Conservation (phyloP, 2,888 invertebrate species). For the Pherbina coryleti region DNA sequence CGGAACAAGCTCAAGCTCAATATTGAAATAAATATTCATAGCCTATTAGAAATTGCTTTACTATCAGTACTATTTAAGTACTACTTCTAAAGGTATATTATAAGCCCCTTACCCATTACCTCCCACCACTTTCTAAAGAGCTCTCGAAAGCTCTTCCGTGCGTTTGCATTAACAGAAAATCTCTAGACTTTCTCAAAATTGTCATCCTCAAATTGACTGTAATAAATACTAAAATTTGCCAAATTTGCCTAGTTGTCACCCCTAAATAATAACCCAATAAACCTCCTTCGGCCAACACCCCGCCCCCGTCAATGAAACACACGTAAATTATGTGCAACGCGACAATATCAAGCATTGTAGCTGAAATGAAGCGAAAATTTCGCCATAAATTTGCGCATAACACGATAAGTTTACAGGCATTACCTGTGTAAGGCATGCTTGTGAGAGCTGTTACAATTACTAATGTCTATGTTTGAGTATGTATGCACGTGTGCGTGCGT, state of each 20-base stretch:
- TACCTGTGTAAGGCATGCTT: conserved; percentile 8
- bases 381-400: neutral
- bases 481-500: neutral
- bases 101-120: too few relatives aligned
- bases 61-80: too few relatives aligned
- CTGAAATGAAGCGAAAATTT: neutral
- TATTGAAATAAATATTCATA: too few relatives aligned
- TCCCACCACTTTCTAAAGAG: too few relatives aligned
- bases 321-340: conserved; percentile 11
- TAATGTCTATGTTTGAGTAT: neutral
- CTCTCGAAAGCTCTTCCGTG: too few relatives aligned
- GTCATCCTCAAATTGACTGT: neutral
- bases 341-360: neutral
- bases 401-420: conserved; percentile 7
- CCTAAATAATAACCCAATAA: too few relatives aligned
- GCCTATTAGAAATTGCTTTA: too few relatives aligned
- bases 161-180: too few relatives aligned
- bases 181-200: neutral
- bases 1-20: too few relatives aligned
- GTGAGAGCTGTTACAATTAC: neutral
- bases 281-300: neutral
- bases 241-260: neutral
- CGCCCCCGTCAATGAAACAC: neutral
- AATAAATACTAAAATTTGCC: conserved; percentile 14
- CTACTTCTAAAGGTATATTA: too few relatives aligned